A percentile compares a stretch with the other conserved stretches of the same genome.
Conservation (phyloP, 1,140 invertebrate genomes). For the Drosophila miranda region DNA sequence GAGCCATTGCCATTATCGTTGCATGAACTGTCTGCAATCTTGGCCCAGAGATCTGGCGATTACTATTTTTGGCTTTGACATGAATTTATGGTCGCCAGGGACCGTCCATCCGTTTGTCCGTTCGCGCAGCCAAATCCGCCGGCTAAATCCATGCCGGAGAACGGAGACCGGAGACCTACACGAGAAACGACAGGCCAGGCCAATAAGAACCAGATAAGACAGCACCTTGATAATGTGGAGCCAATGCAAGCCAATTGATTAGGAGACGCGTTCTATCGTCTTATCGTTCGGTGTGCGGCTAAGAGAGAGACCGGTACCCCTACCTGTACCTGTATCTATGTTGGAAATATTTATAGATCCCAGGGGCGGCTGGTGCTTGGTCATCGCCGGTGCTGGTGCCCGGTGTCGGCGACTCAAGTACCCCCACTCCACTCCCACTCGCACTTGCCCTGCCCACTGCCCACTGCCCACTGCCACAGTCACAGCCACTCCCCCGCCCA, state of each 20-base stretch:
- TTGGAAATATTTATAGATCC: constrained; percentile 64
- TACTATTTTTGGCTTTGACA: constrained; percentile 20
- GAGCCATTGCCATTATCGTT: neutral
- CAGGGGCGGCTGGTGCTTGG: constrained; percentile 48
- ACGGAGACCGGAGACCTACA: too few species aligned
- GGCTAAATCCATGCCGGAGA: constrained; percentile 19
- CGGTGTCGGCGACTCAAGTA: constrained; percentile 36
- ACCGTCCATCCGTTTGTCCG: neutral
- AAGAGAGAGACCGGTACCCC: constrained; percentile 15
- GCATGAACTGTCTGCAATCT: constrained; percentile 16
- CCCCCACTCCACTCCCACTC: neutral
- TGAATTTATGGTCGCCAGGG: constrained; percentile 34
- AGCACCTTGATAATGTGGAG: constrained; percentile 10
- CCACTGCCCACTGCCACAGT: constrained; percentile 9
- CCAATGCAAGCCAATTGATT: constrained; percentile 43
- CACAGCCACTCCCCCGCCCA: constrained; percentile 1
- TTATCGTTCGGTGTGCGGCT: constrained; percentile 11
- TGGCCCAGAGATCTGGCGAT: constrained; percentile 4
- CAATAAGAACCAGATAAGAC: constrained; percentile 45
- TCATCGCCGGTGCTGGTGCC: constrained; percentile 22
- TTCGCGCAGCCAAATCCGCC: constrained; percentile 13
- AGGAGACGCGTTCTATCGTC: constrained; percentile 21
- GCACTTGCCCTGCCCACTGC: constrained; percentile 11
- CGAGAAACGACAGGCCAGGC: neutral
- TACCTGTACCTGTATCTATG: constrained; percentile 1